Conservation (phyloP, 2,888 invertebrate species). For the Spilarctia lutea region DNA sequence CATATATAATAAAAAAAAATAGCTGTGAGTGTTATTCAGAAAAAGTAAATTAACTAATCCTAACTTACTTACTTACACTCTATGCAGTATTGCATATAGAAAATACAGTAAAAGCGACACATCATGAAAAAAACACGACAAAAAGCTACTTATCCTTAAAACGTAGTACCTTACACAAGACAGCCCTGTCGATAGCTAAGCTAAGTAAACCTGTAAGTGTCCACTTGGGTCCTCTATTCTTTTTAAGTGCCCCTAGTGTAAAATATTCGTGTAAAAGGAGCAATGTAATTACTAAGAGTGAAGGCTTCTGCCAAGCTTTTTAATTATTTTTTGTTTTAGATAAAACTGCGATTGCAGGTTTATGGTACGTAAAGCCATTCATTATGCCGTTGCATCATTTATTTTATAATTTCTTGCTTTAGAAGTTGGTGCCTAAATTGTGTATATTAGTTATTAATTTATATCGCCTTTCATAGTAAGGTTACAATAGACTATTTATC, state of each 20-base stretch:
- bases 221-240: slow-evolving; percentile 56
- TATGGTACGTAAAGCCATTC: slow-evolving; percentile 15
- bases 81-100: background rate
- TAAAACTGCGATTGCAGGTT: slow-evolving; percentile 35
- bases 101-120: background rate
- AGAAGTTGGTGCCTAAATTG: too few relatives aligned
- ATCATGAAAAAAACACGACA: background rate
- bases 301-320: slow-evolving; percentile 29
- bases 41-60: too few relatives aligned
- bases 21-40: too few relatives aligned
- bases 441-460: too few relatives aligned
- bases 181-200: slow-evolving; percentile 54
- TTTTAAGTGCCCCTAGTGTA: slow-evolving; percentile 59
- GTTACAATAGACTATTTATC: too few relatives aligned
- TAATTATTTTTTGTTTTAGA: slow-evolving; percentile 43
- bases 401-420: background rate
- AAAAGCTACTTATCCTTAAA: slow-evolving; percentile 43
- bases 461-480: too few relatives aligned
- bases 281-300: slow-evolving; percentile 52
- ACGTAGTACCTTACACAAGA: slow-evolving; percentile 48
- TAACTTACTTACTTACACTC: too few relatives aligned
- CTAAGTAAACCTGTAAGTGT: slow-evolving; percentile 56
- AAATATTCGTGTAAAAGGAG: slow-evolving; percentile 54
- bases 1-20: too few relatives aligned
- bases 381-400: background rate